These are phyloP conservation scores for Hydrolagus affinis DNA, from an alignment of 2,113 vertebrate species.

Conservation along the genomic window DNA sequence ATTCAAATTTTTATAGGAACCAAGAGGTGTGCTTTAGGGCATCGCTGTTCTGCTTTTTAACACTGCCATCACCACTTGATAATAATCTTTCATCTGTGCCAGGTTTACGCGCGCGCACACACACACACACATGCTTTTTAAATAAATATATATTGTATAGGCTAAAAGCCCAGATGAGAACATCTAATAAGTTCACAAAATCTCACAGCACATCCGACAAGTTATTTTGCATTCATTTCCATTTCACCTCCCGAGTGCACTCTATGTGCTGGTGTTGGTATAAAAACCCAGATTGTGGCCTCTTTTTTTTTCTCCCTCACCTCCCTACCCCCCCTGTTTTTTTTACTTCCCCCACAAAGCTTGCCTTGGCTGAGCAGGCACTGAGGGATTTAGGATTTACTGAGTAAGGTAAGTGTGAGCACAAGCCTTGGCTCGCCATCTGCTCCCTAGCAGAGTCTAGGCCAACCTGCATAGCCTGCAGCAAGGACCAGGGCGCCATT, in stretches of 20 bases:
- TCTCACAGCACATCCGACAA: slow-evolving; percentile 49
- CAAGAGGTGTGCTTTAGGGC: slow-evolving; percentile 32
- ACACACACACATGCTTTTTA: not conserved
- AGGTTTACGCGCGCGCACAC: not conserved
- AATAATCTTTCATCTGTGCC: slow-evolving; percentile 7
- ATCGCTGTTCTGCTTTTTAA: slow-evolving; percentile 23
- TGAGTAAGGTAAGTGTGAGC: slow-evolving; percentile 99
- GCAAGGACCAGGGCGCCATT: slow-evolving; percentile 96
- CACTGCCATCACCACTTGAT: slow-evolving; percentile 27
- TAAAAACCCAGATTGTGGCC: slow-evolving; percentile 98
- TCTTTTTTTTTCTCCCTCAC: slow-evolving; percentile 83
- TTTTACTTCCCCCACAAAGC: slow-evolving; percentile 59
- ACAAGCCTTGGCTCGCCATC: slow-evolving; percentile 99
- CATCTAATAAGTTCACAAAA: slow-evolving; percentile 10
- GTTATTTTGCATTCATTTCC: slow-evolving; percentile 99
- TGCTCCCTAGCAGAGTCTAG: slow-evolving; percentile 98
- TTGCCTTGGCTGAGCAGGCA: slow-evolving; percentile 99
- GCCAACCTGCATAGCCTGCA: slow-evolving; percentile 99
- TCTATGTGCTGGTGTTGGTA: slow-evolving; percentile 85
- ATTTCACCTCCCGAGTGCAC: slow-evolving; percentile 90
- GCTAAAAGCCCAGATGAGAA: not conserved
- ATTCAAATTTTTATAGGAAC: slow-evolving; percentile 31
- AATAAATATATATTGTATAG: not conserved
- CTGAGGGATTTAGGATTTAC: slow-evolving; percentile 99
- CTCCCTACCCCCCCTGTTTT: too few relatives aligned